Conservation (phyloP, 2,113 vertebrate genomes). For the Apaloderma vittatum region DNA sequence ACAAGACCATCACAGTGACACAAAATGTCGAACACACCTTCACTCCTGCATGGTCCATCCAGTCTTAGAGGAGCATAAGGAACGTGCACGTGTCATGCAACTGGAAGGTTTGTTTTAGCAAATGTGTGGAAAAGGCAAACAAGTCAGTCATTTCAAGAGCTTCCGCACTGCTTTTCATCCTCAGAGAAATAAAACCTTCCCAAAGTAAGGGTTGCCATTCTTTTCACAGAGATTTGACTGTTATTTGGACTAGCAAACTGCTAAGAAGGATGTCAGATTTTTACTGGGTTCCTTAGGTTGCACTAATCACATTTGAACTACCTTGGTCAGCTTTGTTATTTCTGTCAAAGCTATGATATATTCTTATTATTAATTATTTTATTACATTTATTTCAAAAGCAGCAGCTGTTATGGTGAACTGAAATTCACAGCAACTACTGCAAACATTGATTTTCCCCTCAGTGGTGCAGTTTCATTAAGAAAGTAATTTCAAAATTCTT, state of each 20-base stretch:
- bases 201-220: not conserved
- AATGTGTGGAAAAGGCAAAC: not conserved
- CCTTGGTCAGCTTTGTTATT: not conserved
- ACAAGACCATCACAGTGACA: not conserved
- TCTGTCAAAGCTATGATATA: not conserved
- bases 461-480: not conserved
- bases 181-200: not conserved
- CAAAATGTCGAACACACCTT: constrained; percentile 34
- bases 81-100: not conserved
- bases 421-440: not conserved
- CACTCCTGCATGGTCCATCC: not conserved
- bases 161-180: not conserved
- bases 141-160: not conserved
- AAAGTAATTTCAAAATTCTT: not conserved
- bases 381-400: not conserved
- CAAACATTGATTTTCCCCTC: not conserved
- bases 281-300: not conserved
- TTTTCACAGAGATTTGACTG: not conserved
- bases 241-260: not conserved
- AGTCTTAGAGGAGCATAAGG: not conserved
- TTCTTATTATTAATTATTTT: not conserved
- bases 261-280: not conserved
- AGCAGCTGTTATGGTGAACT: not conserved
- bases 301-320: not conserved
- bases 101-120: not conserved